Evolutionary conservation across 2,113 vertebrate genomes (phyloP), one percentile per base, ranked within the genome.

Genomic region (Gobiocypris rarus): DNA sequence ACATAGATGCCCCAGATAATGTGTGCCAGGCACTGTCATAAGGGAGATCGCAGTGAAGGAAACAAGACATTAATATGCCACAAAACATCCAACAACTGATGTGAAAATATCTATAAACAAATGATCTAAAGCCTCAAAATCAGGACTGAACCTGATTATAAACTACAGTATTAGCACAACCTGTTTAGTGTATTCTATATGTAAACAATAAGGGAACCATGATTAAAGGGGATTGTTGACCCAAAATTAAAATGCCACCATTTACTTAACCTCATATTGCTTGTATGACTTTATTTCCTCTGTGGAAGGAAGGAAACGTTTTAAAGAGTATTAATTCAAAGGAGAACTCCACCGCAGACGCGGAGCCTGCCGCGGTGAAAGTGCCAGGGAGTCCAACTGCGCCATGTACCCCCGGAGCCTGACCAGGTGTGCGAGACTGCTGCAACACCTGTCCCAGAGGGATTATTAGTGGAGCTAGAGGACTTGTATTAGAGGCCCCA

Each of bases 1-100:
- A 90, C 89, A 88, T 22, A 45, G 24, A 74, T 87, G 88, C 74
- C 88, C 89, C 86, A 90, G 87, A 89, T 90, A 86, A 90, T 69
- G 82, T 87, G 77, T 83, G 81, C 77, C 70, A 85, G 84, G 82
- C 75, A 71, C n/a, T 74, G 78, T 83, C 85, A 58, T 71, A 56
- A 34, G 87, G 86, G 86, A 86, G 38, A 54, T 75, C 24, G 41
- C 77, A 86, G 52, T 74, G 50, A 61, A 83, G 71, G 83, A 81
- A 87, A 83, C 86, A 85, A 87, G 85, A 84, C 24, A 75, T 77
- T 85, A 63, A 52, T 84, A 54, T 81, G 83, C 87, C 81, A 84
- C 81, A 65, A 84, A 87, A 89, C 88, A 87, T 54, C 54, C 26
- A 69, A 43, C 67, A 65, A 56, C 41, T 54, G 31, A 75, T 70